Base-by-base conservation (phyloP, 2,888 invertebrate species). In the Hyposoter didymator region DNA sequence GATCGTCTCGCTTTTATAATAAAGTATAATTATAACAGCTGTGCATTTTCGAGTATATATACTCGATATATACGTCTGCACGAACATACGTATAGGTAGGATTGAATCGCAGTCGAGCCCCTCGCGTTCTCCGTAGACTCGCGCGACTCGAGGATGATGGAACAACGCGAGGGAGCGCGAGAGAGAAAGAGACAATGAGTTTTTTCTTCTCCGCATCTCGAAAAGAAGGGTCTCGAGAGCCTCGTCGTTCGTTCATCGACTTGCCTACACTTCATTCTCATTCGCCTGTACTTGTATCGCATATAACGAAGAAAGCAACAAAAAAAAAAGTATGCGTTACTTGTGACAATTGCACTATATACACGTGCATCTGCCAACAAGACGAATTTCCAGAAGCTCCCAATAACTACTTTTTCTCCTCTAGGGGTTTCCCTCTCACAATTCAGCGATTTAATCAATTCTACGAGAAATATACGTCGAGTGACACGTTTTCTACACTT, bases 201-300 rank as follows among this genome's bases (percentile, higher is more conserved):
- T 59, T 19, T 59, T 49, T 52, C 66, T 72, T 35, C 78, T 49
- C 17, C 45, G 39, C 8, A 32, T 66, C 75, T 69, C 28, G 62
- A 80, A 80, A 73, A 32, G 76, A 78, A 78, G 83, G 62, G 76
- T 85, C 85, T 85, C 85, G 80, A 85, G 83, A 78, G 83, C 78
- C 85, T 85, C 85, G 82, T 85, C 85, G 80, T 85, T 73, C 80
- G 85, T 85, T 85, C 85, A 83, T 83, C 85, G 83, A 85, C 85
- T 80, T 83, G 66, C 78, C 75, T 55, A 55, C 66, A 17, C 19
- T 59, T 76, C 55, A 8, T 12, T 32, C 47, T 62, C 70, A 45
- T 35, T 73, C 72, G 66, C 67, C 22, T 39, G 39, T 52, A 39
- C 64, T 49, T 55, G 55, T 49, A 35, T 32, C 49, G 45, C n/a